Evolutionary conservation across 2,888 invertebrate species (phyloP).

Genomic region (Dasysyrphus tricinctus): DNA sequence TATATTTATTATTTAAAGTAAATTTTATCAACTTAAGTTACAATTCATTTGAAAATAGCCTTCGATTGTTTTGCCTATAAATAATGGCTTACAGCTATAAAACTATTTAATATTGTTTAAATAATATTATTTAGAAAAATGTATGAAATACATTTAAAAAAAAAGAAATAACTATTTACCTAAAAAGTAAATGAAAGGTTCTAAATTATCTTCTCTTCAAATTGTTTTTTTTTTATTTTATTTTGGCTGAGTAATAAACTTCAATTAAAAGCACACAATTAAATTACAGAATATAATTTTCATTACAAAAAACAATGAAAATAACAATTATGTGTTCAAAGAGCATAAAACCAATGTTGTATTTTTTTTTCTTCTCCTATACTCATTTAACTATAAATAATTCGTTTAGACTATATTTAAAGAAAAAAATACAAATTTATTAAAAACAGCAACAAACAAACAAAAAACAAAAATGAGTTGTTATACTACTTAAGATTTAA

Average conservation of each 20-base stretch:
- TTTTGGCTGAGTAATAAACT: conserved; percentile 44
- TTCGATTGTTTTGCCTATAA: conserved; percentile 35
- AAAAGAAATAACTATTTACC: conserved; percentile 20
- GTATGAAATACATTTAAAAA: conserved; percentile 69
- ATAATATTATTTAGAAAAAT: conserved; percentile 52
- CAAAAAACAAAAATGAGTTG: conserved; percentile 38
- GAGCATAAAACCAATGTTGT: conserved; percentile 73
- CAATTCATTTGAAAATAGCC: conserved; percentile 26
- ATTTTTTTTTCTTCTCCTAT: conserved; percentile 46
- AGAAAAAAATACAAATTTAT: not conserved
- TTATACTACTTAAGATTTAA: conserved; percentile 59
- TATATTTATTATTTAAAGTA: conserved; percentile 21
- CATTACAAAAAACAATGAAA: conserved; percentile 27
- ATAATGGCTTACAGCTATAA: conserved; percentile 56
- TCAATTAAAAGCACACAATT: conserved; percentile 47
- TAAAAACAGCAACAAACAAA: conserved; percentile 14
- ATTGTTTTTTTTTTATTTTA: not conserved
- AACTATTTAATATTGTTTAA: conserved; percentile 29
- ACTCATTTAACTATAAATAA: conserved; percentile 37
- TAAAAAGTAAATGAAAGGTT: conserved; percentile 36
- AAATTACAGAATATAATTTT: conserved; percentile 44
- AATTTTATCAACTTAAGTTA: conserved; percentile 26
- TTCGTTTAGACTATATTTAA: conserved; percentile 36
- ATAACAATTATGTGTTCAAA: conserved; percentile 65
- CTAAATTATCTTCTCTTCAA: conserved; percentile 27